These are phyloP conservation scores for Polydrusus tereticollis DNA, from an alignment of 2,888 invertebrate species.

Conservation along the genomic window DNA sequence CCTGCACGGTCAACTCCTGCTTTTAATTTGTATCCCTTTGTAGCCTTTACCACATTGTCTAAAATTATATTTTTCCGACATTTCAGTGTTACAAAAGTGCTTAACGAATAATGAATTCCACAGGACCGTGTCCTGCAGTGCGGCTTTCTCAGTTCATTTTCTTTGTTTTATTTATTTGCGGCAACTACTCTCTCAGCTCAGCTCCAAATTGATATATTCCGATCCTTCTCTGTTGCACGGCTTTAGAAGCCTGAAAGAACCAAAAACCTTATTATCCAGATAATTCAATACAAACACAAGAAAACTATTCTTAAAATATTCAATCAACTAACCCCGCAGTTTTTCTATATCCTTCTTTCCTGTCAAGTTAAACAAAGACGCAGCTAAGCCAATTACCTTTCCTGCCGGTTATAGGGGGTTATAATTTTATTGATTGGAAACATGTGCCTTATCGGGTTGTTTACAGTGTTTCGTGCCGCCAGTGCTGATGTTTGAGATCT, in stretches of 20 bases:
- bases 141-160: neutral
- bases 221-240: neutral
- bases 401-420: neutral
- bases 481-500: conserved; percentile 26
- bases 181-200: neutral
- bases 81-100: neutral
- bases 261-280: neutral
- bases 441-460: conserved; percentile 40
- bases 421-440: conserved; percentile 37
- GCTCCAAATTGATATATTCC: neutral
- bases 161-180: neutral
- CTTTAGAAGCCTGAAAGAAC: neutral
- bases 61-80: neutral
- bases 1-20: neutral
- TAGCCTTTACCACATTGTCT: neutral
- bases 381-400: neutral
- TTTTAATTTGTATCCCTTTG: neutral
- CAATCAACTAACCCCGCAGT: neutral
- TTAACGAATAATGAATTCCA: no score
- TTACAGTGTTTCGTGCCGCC: conserved; percentile 22
- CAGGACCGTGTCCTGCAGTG: neutral
- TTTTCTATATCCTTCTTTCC: neutral
- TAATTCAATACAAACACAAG: conserved; percentile 11
- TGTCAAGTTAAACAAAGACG: neutral
- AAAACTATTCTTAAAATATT: neutral